Base-by-base conservation (phyloP, 2,888 invertebrate genomes). In the Mythimna impura region DNA sequence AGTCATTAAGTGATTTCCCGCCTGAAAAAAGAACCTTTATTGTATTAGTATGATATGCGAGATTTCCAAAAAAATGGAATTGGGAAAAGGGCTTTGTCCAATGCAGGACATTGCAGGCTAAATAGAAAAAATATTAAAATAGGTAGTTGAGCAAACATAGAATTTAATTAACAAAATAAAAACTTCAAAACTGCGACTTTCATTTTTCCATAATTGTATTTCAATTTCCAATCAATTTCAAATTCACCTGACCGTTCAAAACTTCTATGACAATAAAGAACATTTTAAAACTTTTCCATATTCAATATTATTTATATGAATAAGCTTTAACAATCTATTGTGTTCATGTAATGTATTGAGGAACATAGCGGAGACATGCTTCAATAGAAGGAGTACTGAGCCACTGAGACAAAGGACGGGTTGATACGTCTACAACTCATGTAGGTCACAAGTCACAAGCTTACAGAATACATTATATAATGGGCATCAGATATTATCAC, bases 361-460 rank as follows among this genome's bases (percentile, higher is more conserved):
- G 52, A 58, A 62, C 20, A 70, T 30, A 57, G 17, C 73, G 71
- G 81, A 73, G 66, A 76, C 71, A 74, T 61, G 50, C 20, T 57
- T 81, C 68, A 73, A 73, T 81, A 62, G 65, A 22, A 70, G 55
- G 40, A 30, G 67, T 71, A 71, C 61, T 52, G 61, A 72, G 43
- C 62, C n/a, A 40, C 17, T 66, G 60, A 83, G 57, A 85, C 85
- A 85, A 81, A 78, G 61, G 76, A 40, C 1, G 14, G 54, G 55
- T 73, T 76, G 76, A 76, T 69, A 77, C 55, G 72, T 75, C 74
- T 71, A 58, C 74, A 71, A 69, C 55, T 71, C 81, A 83, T 81
- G 52, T 85, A 74, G 76, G 79, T 74, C 76, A 61, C 73, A 73
- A 73, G 67, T 74, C 73, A 57, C 36, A 62, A 50, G 81, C 66